Evolutionary conservation across 1,140 invertebrate genomes (phyloP).

Genomic region (Dendroctonus ponderosae): DNA sequence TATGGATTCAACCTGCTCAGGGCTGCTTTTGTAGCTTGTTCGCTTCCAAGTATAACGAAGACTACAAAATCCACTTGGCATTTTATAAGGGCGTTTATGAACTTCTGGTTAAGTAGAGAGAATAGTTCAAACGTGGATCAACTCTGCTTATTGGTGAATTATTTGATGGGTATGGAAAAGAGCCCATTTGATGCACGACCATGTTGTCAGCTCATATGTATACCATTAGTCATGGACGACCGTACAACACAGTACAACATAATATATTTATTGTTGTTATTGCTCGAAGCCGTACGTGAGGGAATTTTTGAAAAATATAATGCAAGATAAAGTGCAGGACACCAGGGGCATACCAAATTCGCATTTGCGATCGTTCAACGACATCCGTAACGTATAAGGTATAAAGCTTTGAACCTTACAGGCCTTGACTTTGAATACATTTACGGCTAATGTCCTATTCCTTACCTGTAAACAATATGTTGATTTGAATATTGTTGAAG

Average conservation of each 20-base stretch:
- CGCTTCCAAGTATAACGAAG: too few relatives aligned
- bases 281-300: constrained; percentile 40
- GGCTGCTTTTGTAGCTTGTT: too few relatives aligned
- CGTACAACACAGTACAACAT: constrained; percentile 37
- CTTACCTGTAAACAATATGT: too few relatives aligned
- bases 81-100: too few relatives aligned
- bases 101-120: too few relatives aligned
- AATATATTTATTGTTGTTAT: constrained; percentile 42
- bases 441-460: background rate
- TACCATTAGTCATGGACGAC: constrained; percentile 36
- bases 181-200: constrained; percentile 4
- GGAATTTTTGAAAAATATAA: constrained; percentile 41
- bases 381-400: constrained; percentile 39
- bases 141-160: too few relatives aligned
- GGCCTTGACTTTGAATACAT: constrained; percentile 19
- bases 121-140: too few relatives aligned
- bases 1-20: too few relatives aligned
- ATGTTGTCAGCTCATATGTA: constrained; percentile 34
- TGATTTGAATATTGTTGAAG: too few relatives aligned
- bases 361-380: constrained; percentile 40
- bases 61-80: too few relatives aligned
- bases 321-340: constrained; percentile 34
- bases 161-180: background rate
- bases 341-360: constrained; percentile 39
- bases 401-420: constrained; percentile 36